Evolutionary conservation across 2,797 vertebrate genomes (phyloP).

Genomic region (Channallabes apus): DNA sequence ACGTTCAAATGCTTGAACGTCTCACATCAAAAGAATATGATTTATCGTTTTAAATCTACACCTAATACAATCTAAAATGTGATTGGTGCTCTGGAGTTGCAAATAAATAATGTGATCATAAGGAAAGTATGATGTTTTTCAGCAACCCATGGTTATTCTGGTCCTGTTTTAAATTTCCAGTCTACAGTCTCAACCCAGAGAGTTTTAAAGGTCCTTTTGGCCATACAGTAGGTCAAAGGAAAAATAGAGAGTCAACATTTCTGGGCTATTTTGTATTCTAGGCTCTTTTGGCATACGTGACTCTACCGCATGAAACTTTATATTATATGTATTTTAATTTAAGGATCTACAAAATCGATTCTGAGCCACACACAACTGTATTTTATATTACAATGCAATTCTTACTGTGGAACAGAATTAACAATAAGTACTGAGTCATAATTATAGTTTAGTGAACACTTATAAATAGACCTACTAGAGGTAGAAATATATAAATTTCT

Average conservation of each 20-base stretch:
- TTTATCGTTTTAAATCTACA: not conserved
- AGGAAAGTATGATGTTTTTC: not conserved
- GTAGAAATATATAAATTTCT: constrained; percentile 8
- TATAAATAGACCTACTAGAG: not conserved
- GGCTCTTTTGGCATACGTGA: not conserved
- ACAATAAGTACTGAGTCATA: not conserved
- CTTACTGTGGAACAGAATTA: not conserved
- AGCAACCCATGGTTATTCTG: not conserved
- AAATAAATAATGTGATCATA: not conserved
- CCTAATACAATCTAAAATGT: too few species aligned
- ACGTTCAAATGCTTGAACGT: not conserved
- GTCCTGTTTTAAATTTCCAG: not conserved
- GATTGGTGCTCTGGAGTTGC: not conserved
- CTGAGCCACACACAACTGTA: not conserved
- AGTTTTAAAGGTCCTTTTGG: constrained; percentile 4
- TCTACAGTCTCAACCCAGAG: not conserved
- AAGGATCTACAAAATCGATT: not conserved
- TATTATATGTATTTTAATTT: not conserved
- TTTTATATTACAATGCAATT: not conserved
- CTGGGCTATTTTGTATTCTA: not conserved
- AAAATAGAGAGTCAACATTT: not conserved
- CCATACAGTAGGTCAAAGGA: not conserved
- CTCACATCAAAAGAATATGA: not conserved
- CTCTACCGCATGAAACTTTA: not conserved
- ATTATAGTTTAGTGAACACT: not conserved